phyloP scores from a whole-genome alignment of 2,888 invertebrate genomes.

The Troglohyphantes excavatus region DNA sequence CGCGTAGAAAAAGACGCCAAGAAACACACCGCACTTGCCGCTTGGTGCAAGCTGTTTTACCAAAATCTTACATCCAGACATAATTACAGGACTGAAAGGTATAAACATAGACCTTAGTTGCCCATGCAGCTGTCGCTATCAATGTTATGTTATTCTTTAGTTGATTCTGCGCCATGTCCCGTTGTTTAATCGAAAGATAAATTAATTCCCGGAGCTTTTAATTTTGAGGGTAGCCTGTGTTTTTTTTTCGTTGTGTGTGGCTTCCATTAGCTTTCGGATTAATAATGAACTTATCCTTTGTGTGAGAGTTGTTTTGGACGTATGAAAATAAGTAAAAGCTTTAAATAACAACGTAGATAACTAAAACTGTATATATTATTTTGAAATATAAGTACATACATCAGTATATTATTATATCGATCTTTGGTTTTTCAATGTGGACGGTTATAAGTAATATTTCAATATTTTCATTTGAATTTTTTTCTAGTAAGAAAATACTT shows the following conservation, averaged over 20 bases:
- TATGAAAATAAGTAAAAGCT: too few species aligned
- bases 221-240: background rate
- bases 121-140: slow-evolving; percentile 46
- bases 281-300: background rate
- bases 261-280: background rate
- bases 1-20: slow-evolving; percentile 18
- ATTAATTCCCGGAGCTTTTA: background rate
- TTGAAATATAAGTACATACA: too few species aligned
- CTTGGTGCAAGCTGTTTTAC: slow-evolving; percentile 2
- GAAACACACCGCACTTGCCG: slow-evolving; percentile 2
- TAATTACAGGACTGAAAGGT: slow-evolving; percentile 34
- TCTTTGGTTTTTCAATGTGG: too few species aligned
- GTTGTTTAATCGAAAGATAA: slow-evolving; percentile 40
- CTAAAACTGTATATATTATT: too few species aligned
- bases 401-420: too few species aligned
- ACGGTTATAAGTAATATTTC: too few species aligned
- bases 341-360: too few species aligned
- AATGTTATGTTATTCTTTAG: slow-evolving; percentile 3
- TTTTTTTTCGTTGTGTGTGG: background rate
- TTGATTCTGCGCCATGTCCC: background rate
- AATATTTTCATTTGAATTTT: too few species aligned
- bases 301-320: too few species aligned
- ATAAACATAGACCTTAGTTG: slow-evolving; percentile 55
- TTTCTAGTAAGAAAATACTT: too few species aligned
- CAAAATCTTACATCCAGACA: slow-evolving; percentile 34